Base-by-base conservation (phyloP, 2,888 invertebrate genomes). In the Nomada flava region DNA sequence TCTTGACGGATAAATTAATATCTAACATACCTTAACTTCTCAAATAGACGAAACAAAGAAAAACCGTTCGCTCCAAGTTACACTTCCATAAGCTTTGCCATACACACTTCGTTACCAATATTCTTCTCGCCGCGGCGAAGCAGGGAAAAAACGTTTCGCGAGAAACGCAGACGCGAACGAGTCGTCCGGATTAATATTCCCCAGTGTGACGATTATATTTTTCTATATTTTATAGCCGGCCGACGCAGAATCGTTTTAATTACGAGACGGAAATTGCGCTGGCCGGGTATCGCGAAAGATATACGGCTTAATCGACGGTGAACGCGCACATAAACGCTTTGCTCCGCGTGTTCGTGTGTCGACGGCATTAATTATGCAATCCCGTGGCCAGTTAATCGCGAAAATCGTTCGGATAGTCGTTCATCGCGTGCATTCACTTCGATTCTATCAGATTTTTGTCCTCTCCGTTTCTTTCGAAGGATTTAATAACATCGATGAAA, bases 231-330 rank as follows among this genome's bases (percentile, higher is more conserved):
- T 50, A 70, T 36, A n/a, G 26, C 13, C 15, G 36, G 15, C 36
- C 63, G 47, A 13, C 36, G 29, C 44, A 71, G 79, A 72, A 69
- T 63, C 57, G 67, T 71, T 80, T 72, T 76, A 80, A 80, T 80
- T 71, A 69, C 68, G 64, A 52, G 70, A 64, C 67, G 36, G 70
- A 50, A 57, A 57, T 26, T 18, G 20, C n/a, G 36, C 20, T 20
- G 26, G 36, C 57, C 62, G 73, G 52, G 50, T 47, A 55, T 47
- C 65, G 70, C 65, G 57, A 55, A 84, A 86, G 86, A 88, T 88
- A 87, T 87, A 88, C 83, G 76, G 78, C 76, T 79, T 87, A 84
- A 86, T 87, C 80, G 87, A 69, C 70, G 81, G 71, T 68, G 79
- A 82, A 59, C 78, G 59, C 47, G 81, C 79, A 36, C 36, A 79